Evolutionary conservation across 1,140 invertebrate species (phyloP), one percentile per base, ranked within the genome.

Genomic region (Chironomus tepperi): DNA sequence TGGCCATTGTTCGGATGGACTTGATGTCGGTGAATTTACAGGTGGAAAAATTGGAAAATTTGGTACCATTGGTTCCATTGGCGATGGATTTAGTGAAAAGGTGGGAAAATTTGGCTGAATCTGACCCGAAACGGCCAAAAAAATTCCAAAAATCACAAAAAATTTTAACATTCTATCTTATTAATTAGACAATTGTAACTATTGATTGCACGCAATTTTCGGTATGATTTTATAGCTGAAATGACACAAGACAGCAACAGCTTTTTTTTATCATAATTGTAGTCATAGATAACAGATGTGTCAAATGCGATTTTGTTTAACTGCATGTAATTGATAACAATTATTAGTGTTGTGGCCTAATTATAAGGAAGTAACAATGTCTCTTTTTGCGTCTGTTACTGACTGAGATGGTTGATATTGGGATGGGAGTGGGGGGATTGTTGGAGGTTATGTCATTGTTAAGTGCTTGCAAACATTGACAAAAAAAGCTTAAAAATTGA

Each of bases 31-130:
- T 10, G 15, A 2, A 47, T 12, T 12, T 57, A n/a, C 47, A 15
- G 47, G 9, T 57, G 47, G 47, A 57, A 57, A 57, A 57, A 57
- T 57, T 57, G 47, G 47, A 57, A 57, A 57, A 57, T 57, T 57
- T 15, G 47, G 47, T 15, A 57, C 47, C 47, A 57, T 57, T 57
- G 47, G 47, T 3, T 57, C 47, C 47, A 57, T 57, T 9, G 47
- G 47, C 15, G 47, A 12, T 5, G 12, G 12, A 57, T 57, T 57
- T 12, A 12, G 47, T 57, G 47, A 12, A 57, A 57, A 57, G 15
- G 5, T 57, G 5, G 47, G 47, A 57, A 57, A 57, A 15, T 12
- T 57, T 57, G 47, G 47, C 24, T 34, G 24, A 15, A 57, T 57
- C 15, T 57, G 47, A 57, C 24, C 24, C 1, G 24, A 1, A 34